Base-by-base conservation (phyloP, 2,797 vertebrate species). In the Tinamus major region DNA sequence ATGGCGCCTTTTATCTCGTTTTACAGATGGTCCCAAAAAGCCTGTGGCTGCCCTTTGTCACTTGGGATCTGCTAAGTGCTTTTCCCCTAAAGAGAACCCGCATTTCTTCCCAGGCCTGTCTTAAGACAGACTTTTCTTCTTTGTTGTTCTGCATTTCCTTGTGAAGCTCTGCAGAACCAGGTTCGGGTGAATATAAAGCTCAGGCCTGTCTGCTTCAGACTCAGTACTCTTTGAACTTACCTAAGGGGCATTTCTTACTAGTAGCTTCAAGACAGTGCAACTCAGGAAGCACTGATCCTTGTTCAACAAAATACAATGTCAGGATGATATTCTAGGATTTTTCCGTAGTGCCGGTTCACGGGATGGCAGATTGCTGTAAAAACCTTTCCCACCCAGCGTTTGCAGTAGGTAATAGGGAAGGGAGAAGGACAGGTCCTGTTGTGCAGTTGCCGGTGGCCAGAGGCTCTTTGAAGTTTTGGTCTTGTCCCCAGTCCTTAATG, bases 321-420 rank as follows among this genome's bases (percentile, higher is more conserved):
- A 37, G 44, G 19, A 4, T 11, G 27, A 11, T 10, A 10, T 18
- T 35, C 27, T 3, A 3, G 74, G 55, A 13, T 6, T 41, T 63
- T 13, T 64, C 37, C 17, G 48, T 14, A 0, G 6, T n/a, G 5
- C 8, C 27, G 5, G 1, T 15, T 15, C 23, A 0, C 5, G 6
- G 56, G 35, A 7, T 46, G 48, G 23, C 55, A 31, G 39, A 2
- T 33, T 1, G 1, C 71, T 71, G 64, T 56, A 61, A 37, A 0
- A 3, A 0, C 33, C 1, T 1, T 27, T 65, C 23, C 14, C 20
- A 24, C 23, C 58, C 67, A 35, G 31, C 48, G 9, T 2, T 6
- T 44, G 72, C 69, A 15, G 35, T 0, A 37, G 37, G 1, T 13
- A 8, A 8, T 0, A 12, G 12, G 13, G 48, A 24, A 12, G 4